phyloP scores from a whole-genome alignment of 2,888 invertebrate genomes.

The Neria commutata region DNA sequence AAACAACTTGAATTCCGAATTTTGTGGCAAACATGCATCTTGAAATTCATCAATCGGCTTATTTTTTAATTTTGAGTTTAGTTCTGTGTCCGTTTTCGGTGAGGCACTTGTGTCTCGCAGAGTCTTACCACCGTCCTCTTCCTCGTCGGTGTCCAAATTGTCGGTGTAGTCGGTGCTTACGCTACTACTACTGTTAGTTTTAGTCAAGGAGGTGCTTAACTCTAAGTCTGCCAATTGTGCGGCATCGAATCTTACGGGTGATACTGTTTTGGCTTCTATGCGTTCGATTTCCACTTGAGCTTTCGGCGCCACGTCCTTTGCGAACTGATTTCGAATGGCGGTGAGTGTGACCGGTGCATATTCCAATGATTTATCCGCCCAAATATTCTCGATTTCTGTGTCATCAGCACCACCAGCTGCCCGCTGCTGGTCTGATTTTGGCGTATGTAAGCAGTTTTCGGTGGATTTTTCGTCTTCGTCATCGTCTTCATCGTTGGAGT shows the following conservation, averaged over 20 bases:
- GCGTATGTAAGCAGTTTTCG: no score
- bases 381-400: constrained; percentile 47
- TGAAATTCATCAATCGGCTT: no score
- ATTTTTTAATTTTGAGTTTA: neutral
- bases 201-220: neutral
- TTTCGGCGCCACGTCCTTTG: constrained; percentile 38
- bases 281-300: constrained; percentile 27
- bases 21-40: neutral
- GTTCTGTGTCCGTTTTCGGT: neutral
- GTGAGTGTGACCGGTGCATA: constrained; percentile 47
- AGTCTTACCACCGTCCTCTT: constrained; percentile 9
- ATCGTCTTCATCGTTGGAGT: constrained; percentile 52
- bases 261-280: constrained; percentile 31
- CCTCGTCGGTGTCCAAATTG: constrained; percentile 16
- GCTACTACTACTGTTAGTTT: constrained; percentile 29
- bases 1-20: neutral
- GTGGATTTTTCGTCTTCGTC: constrained; percentile 48
- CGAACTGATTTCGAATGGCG: constrained; percentile 44
- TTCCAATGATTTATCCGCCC: constrained; percentile 48
- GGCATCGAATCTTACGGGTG: constrained; percentile 40
- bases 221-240: constrained; percentile 39
- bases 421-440: no score
- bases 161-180: constrained; percentile 28
- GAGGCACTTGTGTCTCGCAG: neutral
- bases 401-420: constrained; percentile 33